Evolutionary conservation across 2,888 invertebrate species (phyloP), one percentile per base, ranked within the genome.

Genomic region (Trichopoda pennipes): DNA sequence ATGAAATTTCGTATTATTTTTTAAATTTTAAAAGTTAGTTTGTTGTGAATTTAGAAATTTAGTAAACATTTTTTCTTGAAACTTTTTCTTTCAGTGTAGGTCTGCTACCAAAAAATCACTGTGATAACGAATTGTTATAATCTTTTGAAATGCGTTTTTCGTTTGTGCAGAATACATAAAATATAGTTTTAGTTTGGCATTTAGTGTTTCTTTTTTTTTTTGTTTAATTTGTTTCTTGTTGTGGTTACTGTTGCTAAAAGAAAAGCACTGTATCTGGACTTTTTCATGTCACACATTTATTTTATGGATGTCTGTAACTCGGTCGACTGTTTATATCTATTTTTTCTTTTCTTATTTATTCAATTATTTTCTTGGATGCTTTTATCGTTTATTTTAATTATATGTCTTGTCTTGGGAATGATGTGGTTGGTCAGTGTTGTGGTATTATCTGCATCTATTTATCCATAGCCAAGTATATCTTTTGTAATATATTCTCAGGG

Each of bases 271-370:
- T n/a, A 49, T 58, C 76, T 84, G 82, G 79, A 77, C 74, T 82
- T 82, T 81, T 81, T 85, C 81, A 81, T 84, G 79, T 72, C 80
- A 80, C 66, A 77, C 66, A 81, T 81, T 64, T 81, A 81, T 81
- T 78, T 64, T 78, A 3, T 28, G 28, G 49, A 44, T 47, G 17
- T 55, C 56, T 75, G 35, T 32, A 58, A 28, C 23, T 55, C 44
- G 38, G 60, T 68, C 66, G 21, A 68, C 58, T 63, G 49, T 53
- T 16, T 17, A 77, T 70, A 44, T 55, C 10, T 38, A 60, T 74
- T 74, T 16, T 32, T 64, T 68, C 28, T 32, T 60, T 68, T 68
- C 51, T 81, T 68, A 77, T 81, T 77, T 73, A 77, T 77, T 77
- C 69, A 81, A 81, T 81, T 81, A 77, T 68, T 68, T 61, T 32